Evolutionary conservation across 2,113 vertebrate genomes (phyloP), one percentile per base, ranked within the genome.

Genomic region (Redunca redunca): DNA sequence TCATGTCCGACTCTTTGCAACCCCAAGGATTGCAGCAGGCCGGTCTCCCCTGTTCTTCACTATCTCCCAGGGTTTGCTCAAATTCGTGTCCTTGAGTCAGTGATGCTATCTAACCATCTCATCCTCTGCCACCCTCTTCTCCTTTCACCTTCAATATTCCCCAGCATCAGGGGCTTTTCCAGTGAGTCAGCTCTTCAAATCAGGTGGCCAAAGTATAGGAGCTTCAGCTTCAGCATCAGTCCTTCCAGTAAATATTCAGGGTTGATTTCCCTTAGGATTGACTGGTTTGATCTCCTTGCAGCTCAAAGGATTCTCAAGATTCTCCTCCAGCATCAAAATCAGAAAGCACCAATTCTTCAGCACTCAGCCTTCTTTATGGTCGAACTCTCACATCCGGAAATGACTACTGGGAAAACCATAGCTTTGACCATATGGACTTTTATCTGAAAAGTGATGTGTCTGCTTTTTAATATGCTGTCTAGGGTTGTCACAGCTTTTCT

Each of bases 1-100:
- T 74, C 11, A 6, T 40, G 19, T 40, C 36, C 0, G 0, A 74
- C 21, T 25, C 67, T 67, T 67, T 25, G 36, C 2, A 0, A 74
- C 67, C 19, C 21, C 67, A 74, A 74, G 67, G 67, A 40, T 25
- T 74, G 19, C 36, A 74, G 67, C 19, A 74, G 67, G 67, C 67
- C 5, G 2, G n/a, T 23, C 67, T 74, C 23, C 67, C 67, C 67
- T 74, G n/a, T 6, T 40, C 21, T 74, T 74, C 67, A 74, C 21
- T 23, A 40, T 74, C 19, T 74, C 36, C 36, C 36, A 25, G 36
- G 23, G 36, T 74, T 74, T 40, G n/a, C 36, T 74, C 36, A 74
- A 40, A 40, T 40, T 74, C 36, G 0, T 25, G 36, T 40, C 36
- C 67, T 74, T 74, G 36, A 74, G 67, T 74, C n/a, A 40, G 10